Conservation (phyloP, 2,888 invertebrate genomes). For the Rotaria macrura region DNA sequence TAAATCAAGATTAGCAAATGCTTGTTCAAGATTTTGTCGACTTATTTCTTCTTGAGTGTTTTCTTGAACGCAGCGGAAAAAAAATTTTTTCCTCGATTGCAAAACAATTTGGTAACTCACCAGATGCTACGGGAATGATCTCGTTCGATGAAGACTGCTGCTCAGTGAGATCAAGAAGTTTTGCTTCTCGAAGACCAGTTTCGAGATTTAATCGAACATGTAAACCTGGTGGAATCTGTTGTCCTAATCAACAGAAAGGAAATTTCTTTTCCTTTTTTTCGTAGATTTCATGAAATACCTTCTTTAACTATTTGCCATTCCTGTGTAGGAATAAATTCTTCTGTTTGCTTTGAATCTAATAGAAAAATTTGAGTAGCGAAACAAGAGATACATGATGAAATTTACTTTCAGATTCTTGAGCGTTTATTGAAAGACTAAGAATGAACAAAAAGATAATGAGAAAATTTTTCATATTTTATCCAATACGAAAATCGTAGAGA, state of each 20-base stretch:
- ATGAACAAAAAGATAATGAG: neutral
- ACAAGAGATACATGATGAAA: neutral
- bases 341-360: neutral
- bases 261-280: neutral
- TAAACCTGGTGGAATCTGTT: constrained; percentile 63
- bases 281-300: constrained; percentile 20
- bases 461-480: no score
- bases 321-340: constrained; percentile 32
- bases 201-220: constrained; percentile 66
- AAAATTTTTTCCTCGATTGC: no score
- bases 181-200: constrained; percentile 66
- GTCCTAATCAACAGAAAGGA: constrained; percentile 51
- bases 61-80: no score
- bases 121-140: neutral
- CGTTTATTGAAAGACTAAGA: neutral
- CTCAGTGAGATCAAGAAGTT: constrained; percentile 55
- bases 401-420: neutral
- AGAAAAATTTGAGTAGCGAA: neutral
- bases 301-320: constrained; percentile 34
- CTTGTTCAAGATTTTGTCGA: constrained; percentile 35
- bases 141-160: constrained; percentile 34
- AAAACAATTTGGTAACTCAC: no score
- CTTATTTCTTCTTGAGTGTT: constrained; percentile 32
- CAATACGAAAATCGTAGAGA: no score
- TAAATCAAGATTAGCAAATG: constrained; percentile 26